These are phyloP conservation scores for Coelinius sp. DNA, from an alignment of 2,888 invertebrate species.

Conservation along the genomic window DNA sequence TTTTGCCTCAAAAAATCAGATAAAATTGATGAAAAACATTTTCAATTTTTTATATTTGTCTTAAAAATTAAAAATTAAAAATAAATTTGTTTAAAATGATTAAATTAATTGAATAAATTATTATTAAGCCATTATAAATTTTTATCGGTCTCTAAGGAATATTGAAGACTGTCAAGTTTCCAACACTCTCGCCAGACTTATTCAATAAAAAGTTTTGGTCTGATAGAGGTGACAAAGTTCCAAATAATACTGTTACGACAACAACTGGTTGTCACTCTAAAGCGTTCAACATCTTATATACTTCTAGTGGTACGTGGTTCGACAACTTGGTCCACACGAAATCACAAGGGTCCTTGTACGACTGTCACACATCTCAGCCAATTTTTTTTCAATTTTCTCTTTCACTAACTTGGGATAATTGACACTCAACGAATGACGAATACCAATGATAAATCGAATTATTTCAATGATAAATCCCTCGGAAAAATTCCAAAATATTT, in stretches of 20 bases:
- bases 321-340: neutral
- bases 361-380: neutral
- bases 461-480: neutral
- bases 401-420: neutral
- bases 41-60: too few species aligned
- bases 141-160: too few species aligned
- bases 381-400: neutral
- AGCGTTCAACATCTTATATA: neutral
- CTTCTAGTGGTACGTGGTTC: neutral
- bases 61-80: too few species aligned
- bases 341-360: neutral
- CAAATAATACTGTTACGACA: conserved; percentile 2
- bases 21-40: too few species aligned
- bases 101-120: too few species aligned
- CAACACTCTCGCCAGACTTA: neutral
- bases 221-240: neutral
- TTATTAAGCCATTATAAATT: too few species aligned
- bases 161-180: neutral
- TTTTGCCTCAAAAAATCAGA: neutral
- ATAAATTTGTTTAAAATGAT: too few species aligned
- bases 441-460: neutral
- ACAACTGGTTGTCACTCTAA: neutral
- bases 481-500: neutral
- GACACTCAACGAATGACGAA: neutral
- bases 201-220: neutral